phyloP scores from a whole-genome alignment of 2,113 vertebrate genomes.

The Morone chrysops region DNA sequence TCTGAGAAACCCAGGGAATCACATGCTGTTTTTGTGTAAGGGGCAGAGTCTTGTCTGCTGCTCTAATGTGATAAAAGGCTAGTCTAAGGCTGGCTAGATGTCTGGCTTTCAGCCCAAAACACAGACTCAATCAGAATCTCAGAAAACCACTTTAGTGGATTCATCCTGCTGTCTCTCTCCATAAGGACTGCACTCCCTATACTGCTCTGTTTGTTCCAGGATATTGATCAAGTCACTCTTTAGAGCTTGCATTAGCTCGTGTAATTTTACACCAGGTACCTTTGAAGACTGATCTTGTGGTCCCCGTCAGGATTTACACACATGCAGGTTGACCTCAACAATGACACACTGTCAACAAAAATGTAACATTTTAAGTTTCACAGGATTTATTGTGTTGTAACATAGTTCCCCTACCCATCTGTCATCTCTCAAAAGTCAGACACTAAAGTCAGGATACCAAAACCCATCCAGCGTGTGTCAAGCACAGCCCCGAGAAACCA shows the following conservation, averaged over 20 bases:
- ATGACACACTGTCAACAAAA: neutral
- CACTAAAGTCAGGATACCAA: constrained; percentile 22
- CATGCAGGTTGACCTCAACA: too few species aligned
- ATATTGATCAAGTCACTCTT: constrained; percentile 55
- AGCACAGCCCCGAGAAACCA: constrained; percentile 43
- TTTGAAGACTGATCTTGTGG: constrained; percentile 23
- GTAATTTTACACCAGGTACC: constrained; percentile 37
- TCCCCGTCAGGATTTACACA: constrained; percentile 5
- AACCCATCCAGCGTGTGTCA: constrained; percentile 44
- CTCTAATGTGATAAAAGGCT: constrained; percentile 79
- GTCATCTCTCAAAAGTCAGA: constrained; percentile 31
- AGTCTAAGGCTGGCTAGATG: constrained; percentile 64
- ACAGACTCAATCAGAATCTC: constrained; percentile 64
- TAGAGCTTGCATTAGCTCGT: constrained; percentile 32
- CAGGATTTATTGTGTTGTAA: neutral
- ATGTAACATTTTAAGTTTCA: neutral
- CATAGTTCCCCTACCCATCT: neutral
- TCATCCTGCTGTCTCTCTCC: constrained; percentile 39
- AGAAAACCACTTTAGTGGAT: constrained; percentile 56
- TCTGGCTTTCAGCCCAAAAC: constrained; percentile 60
- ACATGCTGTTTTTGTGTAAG: constrained; percentile 77
- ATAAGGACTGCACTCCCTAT: neutral
- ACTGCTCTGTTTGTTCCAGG: constrained; percentile 24
- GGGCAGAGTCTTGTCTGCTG: constrained; percentile 62
- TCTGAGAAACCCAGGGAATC: constrained; percentile 64